A percentile compares a stretch with the other conserved stretches of the same genome.
Conservation (phyloP, 2,797 vertebrate species). For the Poecilia velifera region DNA sequence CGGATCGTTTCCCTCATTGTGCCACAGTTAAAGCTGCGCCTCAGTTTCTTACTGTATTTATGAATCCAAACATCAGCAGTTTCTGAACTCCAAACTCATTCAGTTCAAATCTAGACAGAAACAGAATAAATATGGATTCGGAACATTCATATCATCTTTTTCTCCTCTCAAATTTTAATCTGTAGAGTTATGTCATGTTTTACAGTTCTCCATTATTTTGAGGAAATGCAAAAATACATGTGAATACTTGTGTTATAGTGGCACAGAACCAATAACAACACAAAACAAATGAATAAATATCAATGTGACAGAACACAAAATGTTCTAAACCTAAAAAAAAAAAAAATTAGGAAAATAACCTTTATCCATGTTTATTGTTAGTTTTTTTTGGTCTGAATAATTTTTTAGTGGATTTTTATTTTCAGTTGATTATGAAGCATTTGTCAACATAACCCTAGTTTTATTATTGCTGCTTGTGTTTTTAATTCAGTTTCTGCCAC, state of each 20-base stretch:
- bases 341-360: not conserved
- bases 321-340: not conserved
- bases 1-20: conserved; percentile 16
- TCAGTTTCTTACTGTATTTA: conserved; percentile 52
- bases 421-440: not conserved
- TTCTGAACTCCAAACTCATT: conserved; percentile 19
- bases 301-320: not conserved
- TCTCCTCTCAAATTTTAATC: not conserved
- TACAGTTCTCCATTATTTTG: not conserved
- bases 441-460: not conserved
- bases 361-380: not conserved
- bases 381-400: not conserved
- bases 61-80: conserved; percentile 50
- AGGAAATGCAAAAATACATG: not conserved
- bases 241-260: not conserved
- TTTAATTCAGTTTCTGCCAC: not conserved
- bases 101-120: conserved; percentile 24
- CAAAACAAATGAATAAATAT: not conserved
- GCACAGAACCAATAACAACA: not conserved
- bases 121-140: not conserved
- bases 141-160: not conserved
- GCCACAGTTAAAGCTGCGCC: conserved; percentile 49
- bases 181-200: not conserved
- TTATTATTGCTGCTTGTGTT: not conserved
- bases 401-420: not conserved